Evolutionary conservation across 2,113 vertebrate species (phyloP).

Genomic region (Gymnarchus niloticus): DNA sequence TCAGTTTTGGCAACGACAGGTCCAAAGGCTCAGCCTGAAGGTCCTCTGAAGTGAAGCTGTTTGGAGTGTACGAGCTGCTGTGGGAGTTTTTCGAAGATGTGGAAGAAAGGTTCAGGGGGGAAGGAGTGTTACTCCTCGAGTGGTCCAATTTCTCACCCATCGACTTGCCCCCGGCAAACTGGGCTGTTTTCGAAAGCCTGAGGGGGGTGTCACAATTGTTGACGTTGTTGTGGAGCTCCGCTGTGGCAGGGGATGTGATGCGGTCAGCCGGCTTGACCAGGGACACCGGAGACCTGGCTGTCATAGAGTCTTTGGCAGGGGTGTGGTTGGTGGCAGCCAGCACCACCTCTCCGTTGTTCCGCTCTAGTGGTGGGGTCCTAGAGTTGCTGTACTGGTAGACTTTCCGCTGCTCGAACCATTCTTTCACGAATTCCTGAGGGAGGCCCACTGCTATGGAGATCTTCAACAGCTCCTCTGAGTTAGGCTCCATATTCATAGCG

Average conservation of each 20-base stretch:
- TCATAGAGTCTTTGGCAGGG: slow-evolving; percentile 83
- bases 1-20: slow-evolving; percentile 95
- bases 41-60: slow-evolving; percentile 98
- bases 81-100: slow-evolving; percentile 99
- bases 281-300: slow-evolving; percentile 79
- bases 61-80: slow-evolving; percentile 99
- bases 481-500: slow-evolving; percentile 99
- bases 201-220: slow-evolving; percentile 92
- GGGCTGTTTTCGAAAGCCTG: slow-evolving; percentile 90
- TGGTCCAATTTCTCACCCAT: slow-evolving; percentile 90
- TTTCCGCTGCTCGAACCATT: slow-evolving; percentile 99
- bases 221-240: slow-evolving; percentile 89
- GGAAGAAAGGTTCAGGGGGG: slow-evolving; percentile 95
- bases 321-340: slow-evolving; percentile 78
- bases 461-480: slow-evolving; percentile 99
- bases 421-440: slow-evolving; percentile 99
- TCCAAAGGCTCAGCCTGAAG: slow-evolving; percentile 98
- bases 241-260: slow-evolving; percentile 88
- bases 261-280: slow-evolving; percentile 78
- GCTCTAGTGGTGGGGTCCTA: slow-evolving; percentile 89
- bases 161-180: slow-evolving; percentile 79
- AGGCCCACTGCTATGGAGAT: slow-evolving; percentile 99
- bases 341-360: slow-evolving; percentile 76
- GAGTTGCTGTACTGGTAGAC: slow-evolving; percentile 86
- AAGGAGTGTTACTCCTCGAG: slow-evolving; percentile 97